Evolutionary conservation across 1,140 invertebrate species (phyloP).

Genomic region (Zelostemma sp.): DNA sequence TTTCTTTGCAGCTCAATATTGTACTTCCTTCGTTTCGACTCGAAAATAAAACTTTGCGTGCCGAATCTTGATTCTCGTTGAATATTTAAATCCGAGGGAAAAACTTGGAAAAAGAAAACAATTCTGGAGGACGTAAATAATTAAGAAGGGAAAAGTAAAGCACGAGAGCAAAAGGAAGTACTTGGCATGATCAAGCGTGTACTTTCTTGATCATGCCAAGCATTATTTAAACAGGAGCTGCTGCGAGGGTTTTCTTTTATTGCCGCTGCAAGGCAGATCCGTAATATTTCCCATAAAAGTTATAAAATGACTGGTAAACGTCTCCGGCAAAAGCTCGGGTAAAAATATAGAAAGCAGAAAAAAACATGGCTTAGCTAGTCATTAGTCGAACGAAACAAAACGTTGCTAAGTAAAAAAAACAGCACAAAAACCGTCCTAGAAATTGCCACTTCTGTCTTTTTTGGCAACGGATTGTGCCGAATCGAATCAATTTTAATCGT

Average conservation of each 20-base stretch:
- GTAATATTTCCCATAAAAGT: constrained; percentile 24
- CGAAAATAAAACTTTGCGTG: not conserved
- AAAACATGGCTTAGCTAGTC: no score
- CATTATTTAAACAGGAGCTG: constrained; percentile 12
- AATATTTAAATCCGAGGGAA: not conserved
- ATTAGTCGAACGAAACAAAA: not conserved
- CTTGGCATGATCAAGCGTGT: not conserved
- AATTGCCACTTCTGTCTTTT: no score
- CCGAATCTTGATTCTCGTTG: not conserved
- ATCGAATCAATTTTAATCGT: no score
- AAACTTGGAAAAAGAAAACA: not conserved
- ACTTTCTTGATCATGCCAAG: not conserved
- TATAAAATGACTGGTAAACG: constrained; percentile 21
- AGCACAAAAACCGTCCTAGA: no score
- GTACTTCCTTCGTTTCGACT: not conserved
- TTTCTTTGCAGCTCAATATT: not conserved
- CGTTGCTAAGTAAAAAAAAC: no score
- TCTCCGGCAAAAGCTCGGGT: not conserved
- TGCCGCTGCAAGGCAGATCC: constrained; percentile 21
- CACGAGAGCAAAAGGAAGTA: not conserved
- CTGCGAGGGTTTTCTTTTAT: constrained; percentile 28
- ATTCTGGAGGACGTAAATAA: not conserved
- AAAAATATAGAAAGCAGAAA: constrained; percentile 4
- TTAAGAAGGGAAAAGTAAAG: not conserved
- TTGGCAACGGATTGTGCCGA: no score